phyloP scores from a whole-genome alignment of 2,113 vertebrate genomes.

The Nothobranchius furzeri region DNA sequence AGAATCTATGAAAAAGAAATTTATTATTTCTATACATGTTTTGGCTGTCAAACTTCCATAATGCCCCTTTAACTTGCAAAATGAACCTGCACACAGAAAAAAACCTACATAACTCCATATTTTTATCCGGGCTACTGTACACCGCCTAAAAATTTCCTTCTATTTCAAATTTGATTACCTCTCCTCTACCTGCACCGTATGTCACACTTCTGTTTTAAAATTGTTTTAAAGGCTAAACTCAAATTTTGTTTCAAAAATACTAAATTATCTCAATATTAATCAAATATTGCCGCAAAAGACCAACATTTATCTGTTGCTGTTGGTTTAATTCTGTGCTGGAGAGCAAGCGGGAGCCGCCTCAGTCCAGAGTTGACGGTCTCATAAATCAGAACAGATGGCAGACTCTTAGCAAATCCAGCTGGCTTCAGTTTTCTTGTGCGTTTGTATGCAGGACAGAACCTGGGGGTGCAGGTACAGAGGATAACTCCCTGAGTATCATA shows the following conservation, averaged over 20 bases:
- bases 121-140: background rate
- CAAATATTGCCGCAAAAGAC: background rate
- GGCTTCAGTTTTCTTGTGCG: constrained; percentile 75
- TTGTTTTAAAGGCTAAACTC: background rate
- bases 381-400: constrained; percentile 80
- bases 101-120: too few species aligned
- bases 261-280: constrained; percentile 7
- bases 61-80: background rate
- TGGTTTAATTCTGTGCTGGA: constrained; percentile 47
- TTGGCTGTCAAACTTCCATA: too few species aligned
- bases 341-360: constrained; percentile 56
- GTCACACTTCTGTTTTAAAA: background rate
- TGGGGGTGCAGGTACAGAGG: constrained; percentile 73
- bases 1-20: too few species aligned
- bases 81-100: background rate
- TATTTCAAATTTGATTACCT: background rate
- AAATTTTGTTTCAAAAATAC: background rate
- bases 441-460: constrained; percentile 57
- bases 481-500: constrained; percentile 70
- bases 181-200: background rate
- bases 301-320: constrained; percentile 13
- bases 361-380: constrained; percentile 70
- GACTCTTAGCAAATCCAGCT: constrained; percentile 77
- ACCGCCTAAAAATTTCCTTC: background rate
- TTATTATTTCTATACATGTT: too few species aligned